Base-by-base conservation (phyloP, 2,113 vertebrate genomes). In the Pelmatolapia mariae region DNA sequence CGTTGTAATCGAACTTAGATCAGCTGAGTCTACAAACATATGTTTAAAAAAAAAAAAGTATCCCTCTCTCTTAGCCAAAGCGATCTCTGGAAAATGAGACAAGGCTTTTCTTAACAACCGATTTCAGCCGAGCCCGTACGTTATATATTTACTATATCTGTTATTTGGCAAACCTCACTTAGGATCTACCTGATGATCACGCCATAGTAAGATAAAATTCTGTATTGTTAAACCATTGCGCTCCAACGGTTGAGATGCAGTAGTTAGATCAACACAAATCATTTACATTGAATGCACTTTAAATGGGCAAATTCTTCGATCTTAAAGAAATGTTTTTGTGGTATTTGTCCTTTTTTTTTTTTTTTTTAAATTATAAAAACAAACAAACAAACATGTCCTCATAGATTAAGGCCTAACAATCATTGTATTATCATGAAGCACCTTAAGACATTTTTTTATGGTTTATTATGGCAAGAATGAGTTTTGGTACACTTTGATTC, bases 281-380 rank as follows among this genome's bases (percentile, higher is more conserved):
- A 94, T 94, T 91, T 89, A 89, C 93, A 92, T 94, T 78, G 53
- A 94, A 95, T 91, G 95, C 95, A 96, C 95, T 96, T 96, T 96
- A 96, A 94, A 92, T 87, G 87, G 88, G 89, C 88, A 88, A 87
- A 94, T 93, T 93, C 33, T 59, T 90, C 40, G 56, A 87, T 91
- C 56, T 86, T 85, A 91, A 92, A 89, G 43, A 91, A 87, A 90
- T 86, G 38, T 93, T 76, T 89, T 88, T 87, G 56, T 84, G 84
- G 52, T 91, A 87, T 88, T 93, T 53, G 59, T 93, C 85, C 66
- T 84, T 91, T 89, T 15, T 87, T 19, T 31, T n/a, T 9, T 16
- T 53, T 22, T 50, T 19, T 9, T 19, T 47, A 0, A 13, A 16
- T 57, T 59, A 59, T 26, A 1, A 24, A 54, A 10, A 19, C 16